phyloP scores from a whole-genome alignment of 2,113 vertebrate genomes.

The Columba janthina region DNA sequence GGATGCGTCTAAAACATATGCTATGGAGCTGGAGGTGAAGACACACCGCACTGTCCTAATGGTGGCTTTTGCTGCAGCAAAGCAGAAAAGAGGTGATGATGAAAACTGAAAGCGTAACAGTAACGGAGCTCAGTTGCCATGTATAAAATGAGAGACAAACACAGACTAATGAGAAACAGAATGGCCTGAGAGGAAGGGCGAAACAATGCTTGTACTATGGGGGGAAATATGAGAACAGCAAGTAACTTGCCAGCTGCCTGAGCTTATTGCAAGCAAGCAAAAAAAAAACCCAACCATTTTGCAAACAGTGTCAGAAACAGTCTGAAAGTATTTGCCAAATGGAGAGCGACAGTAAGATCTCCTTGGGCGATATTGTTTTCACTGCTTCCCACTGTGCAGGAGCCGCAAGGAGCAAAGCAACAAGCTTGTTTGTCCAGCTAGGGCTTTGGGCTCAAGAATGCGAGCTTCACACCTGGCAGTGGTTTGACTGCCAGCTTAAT shows the following conservation, averaged over 20 bases:
- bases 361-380: neutral
- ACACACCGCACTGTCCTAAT: rapidly evolving
- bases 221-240: slow-evolving; percentile 48
- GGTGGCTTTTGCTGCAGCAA: rapidly evolving
- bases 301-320: slow-evolving; percentile 4
- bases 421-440: neutral
- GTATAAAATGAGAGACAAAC: neutral
- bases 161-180: slow-evolving; percentile 48
- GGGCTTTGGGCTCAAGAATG: neutral
- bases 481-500: neutral
- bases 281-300: neutral
- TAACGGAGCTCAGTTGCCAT: neutral
- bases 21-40: neutral
- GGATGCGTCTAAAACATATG: rapidly evolving
- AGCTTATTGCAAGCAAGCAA: neutral
- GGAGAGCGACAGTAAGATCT: neutral
- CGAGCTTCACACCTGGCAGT: neutral
- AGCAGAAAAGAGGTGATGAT: neutral
- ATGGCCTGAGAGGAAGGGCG: neutral
- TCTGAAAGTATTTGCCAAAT: neutral
- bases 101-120: neutral
- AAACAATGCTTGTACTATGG: slow-evolving; percentile 45
- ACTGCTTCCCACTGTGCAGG: neutral
- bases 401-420: neutral
- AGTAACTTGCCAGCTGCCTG: slow-evolving; percentile 15